These are phyloP conservation scores for Thyatira batis DNA, from an alignment of 2,888 invertebrate species.

Conservation along the genomic window DNA sequence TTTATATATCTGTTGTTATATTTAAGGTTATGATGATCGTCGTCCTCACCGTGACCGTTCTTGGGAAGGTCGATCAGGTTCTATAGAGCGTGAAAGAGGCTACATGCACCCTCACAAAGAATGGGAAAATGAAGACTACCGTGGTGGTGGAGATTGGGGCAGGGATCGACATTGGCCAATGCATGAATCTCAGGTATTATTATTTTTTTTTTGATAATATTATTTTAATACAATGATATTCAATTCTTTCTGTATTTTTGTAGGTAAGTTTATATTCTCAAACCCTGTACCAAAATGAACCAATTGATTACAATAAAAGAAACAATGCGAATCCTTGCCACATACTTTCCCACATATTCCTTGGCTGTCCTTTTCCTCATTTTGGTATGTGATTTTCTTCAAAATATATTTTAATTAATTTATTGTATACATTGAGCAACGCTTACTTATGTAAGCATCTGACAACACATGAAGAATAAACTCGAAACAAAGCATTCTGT, in stretches of 20 bases:
- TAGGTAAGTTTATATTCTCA: conserved; percentile 69
- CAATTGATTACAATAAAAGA: conserved; percentile 69
- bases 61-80: conserved; percentile 79
- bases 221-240: not conserved
- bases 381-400: conserved; percentile 63
- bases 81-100: conserved; percentile 72
- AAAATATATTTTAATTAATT: conserved; percentile 11
- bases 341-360: conserved; percentile 77
- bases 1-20: not conserved
- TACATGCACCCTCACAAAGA: conserved; percentile 78
- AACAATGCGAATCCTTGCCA: conserved; percentile 61
- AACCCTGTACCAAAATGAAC: conserved; percentile 67
- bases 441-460: not conserved
- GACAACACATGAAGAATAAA: too few species aligned
- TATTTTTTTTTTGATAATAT: conserved; percentile 22
- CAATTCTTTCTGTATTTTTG: conserved; percentile 40
- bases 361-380: conserved; percentile 77
- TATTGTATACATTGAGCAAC: conserved; percentile 6
- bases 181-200: conserved; percentile 65
- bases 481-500: too few species aligned
- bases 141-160: conserved; percentile 76
- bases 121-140: conserved; percentile 81
- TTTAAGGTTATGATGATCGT: conserved; percentile 74
- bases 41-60: conserved; percentile 79
- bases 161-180: conserved; percentile 76